Evolutionary conservation across 2,888 invertebrate genomes (phyloP), one percentile per base, ranked within the genome.

Genomic region (Campoplex nolae): DNA sequence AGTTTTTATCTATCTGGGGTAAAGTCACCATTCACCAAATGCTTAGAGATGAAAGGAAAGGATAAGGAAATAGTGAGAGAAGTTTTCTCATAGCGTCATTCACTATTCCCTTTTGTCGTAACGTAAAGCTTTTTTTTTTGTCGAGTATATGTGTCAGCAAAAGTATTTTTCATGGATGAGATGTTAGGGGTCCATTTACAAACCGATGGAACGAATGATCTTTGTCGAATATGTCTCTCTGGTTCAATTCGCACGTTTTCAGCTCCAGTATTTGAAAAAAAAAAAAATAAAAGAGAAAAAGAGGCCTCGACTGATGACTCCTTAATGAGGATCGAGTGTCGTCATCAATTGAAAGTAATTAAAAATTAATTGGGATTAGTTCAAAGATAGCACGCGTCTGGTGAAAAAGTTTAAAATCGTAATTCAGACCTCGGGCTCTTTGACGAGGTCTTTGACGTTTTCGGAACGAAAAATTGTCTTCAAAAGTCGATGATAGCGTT

Each of bases 281-380:
- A 48, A 1, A 23, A 3, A 74, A 80, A 48, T 48, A 70, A n/a
- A 48, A 48, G 67, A 51, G 8, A 74, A 80, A 48, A 70, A 70
- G 16, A 23, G 1, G 45, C 2, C 48, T 13, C 0, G 38, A 9
- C 1, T 38, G 3, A 8, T 38, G 13, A 9, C 68, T 51, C n/a
- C 18, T 65, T 38, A 56, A 58, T 65, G 38, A 58, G 38, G 56
- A 71, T 80, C 79, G 76, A 58, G 75, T 23, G 38, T 23, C 23
- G 38, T 73, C 80, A 73, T 77, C 73, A 85, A 85, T 85, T 73
- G 77, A 16, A 28, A 73, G 67, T 81, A 77, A 78, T 85, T 82
- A 73, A 74, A 58, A 58, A 77, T 73, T 77, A 81, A 85, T 81
- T 81, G 71, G 67, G 48, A 73, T 7, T 42, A 35, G 77, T 67